These are phyloP conservation scores for Cryptocheilus praepositus DNA, from an alignment of 2,888 invertebrate species.

Conservation along the genomic window DNA sequence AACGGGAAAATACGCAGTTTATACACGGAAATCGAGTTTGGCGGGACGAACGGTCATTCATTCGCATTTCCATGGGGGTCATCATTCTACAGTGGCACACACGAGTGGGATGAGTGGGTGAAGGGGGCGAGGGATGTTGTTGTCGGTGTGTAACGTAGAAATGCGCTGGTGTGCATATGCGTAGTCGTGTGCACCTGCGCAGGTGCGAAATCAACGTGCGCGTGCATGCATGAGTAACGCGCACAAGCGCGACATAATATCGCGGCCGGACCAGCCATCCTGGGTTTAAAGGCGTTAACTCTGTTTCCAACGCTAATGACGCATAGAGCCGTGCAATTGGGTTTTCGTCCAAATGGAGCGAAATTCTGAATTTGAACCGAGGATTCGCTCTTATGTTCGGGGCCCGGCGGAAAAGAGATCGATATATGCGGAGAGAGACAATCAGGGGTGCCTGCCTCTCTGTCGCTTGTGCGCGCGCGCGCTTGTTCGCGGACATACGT, in stretches of 20 bases:
- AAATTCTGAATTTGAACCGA: constrained; percentile 48
- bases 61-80: constrained; percentile 50
- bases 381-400: constrained; percentile 48
- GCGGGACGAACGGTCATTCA: constrained; percentile 51
- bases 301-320: constrained; percentile 70
- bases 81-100: constrained; percentile 31
- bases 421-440: background rate
- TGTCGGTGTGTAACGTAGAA: background rate
- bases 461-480: background rate
- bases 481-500: too few species aligned
- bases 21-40: constrained; percentile 44
- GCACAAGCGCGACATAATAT: constrained; percentile 61
- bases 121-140: background rate
- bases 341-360: constrained; percentile 57
- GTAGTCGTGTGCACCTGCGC: background rate
- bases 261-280: constrained; percentile 56
- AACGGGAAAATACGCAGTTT: constrained; percentile 33
- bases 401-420: constrained; percentile 23
- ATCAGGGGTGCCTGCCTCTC: constrained; percentile 2
- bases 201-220: background rate
- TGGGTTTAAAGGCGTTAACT: constrained; percentile 63
- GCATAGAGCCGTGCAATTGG: constrained; percentile 65
- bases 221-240: constrained; percentile 20
- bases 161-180: too few species aligned
- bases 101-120: background rate